Conservation (phyloP, 1,140 invertebrate genomes). For the Drosophila suzukii region DNA sequence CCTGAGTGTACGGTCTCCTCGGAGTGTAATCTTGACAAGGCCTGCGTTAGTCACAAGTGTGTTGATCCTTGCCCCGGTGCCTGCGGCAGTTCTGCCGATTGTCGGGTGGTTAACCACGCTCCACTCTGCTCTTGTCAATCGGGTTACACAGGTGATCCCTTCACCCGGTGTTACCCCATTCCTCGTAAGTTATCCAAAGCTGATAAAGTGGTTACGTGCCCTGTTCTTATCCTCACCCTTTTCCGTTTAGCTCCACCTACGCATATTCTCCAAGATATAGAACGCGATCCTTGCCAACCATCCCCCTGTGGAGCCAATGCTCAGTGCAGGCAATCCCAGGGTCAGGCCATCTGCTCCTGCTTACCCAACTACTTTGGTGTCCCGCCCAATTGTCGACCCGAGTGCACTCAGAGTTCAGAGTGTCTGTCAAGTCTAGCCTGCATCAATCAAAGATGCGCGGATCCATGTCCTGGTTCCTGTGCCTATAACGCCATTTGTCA, state of each 20-base stretch:
- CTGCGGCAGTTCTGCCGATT: slow-evolving; percentile 87
- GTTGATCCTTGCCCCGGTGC: slow-evolving; percentile 90
- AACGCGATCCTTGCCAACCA: slow-evolving; percentile 86
- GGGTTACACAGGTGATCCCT: slow-evolving; percentile 89
- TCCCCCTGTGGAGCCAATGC: slow-evolving; percentile 82
- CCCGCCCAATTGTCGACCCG: slow-evolving; percentile 87
- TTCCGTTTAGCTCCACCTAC: slow-evolving; percentile 85
- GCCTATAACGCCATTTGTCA: slow-evolving; percentile 88
- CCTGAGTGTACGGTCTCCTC: slow-evolving; percentile 88
- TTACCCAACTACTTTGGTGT: slow-evolving; percentile 85
- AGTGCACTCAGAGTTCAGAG: slow-evolving; percentile 87
- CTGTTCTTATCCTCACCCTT: background rate
- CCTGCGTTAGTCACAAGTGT: slow-evolving; percentile 89
- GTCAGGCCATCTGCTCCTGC: slow-evolving; percentile 85
- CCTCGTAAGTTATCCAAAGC: slow-evolving; percentile 85
- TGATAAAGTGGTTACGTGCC: background rate
- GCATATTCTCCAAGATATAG: slow-evolving; percentile 82
- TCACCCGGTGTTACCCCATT: slow-evolving; percentile 86
- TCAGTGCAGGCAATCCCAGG: slow-evolving; percentile 53
- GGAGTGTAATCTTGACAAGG: slow-evolving; percentile 88
- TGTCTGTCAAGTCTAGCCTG: slow-evolving; percentile 86
- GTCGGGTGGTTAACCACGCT: slow-evolving; percentile 87
- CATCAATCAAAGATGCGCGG: slow-evolving; percentile 86
- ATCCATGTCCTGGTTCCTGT: slow-evolving; percentile 87
- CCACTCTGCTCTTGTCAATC: slow-evolving; percentile 87